A percentile compares a stretch with the other conserved stretches of the same genome.
These are phyloP conservation scores for Cranoglanis bouderius DNA, from an alignment of 2,113 vertebrate genomes.

Conservation along the genomic window DNA sequence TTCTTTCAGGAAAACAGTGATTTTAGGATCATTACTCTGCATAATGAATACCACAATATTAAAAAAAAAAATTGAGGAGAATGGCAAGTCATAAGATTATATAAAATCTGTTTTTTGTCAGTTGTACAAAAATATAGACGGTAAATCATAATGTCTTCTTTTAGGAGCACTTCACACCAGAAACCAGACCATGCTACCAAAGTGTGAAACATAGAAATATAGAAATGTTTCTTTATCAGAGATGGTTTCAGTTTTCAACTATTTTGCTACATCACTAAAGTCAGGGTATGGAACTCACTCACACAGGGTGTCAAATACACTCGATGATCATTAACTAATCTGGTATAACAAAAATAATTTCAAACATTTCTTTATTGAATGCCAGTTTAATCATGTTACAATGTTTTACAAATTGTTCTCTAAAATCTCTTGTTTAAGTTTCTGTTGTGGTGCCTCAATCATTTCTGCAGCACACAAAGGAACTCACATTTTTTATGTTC, in stretches of 20 bases:
- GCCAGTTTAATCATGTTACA: background rate
- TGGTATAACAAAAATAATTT: background rate
- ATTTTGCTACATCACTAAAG: background rate
- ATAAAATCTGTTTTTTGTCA: background rate
- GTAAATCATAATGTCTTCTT: background rate
- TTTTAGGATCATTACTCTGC: background rate
- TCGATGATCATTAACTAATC: background rate
- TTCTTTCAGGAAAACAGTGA: background rate
- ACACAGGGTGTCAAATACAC: background rate
- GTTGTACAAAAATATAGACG: background rate
- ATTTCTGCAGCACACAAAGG: conserved; percentile 14
- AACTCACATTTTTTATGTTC: conserved; percentile 3
- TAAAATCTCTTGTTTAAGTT: background rate
- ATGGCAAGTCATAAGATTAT: background rate
- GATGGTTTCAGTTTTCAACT: background rate
- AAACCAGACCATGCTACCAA: background rate
- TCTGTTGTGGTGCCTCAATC: background rate
- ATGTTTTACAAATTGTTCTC: background rate
- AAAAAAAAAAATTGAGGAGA: background rate
- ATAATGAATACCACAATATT: background rate
- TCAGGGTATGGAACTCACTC: background rate
- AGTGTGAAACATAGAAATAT: background rate
- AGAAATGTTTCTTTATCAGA: background rate
- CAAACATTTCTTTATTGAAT: background rate
- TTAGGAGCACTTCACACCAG: background rate